phyloP scores from a whole-genome alignment of 2,113 vertebrate genomes.

The Raja brachyura region DNA sequence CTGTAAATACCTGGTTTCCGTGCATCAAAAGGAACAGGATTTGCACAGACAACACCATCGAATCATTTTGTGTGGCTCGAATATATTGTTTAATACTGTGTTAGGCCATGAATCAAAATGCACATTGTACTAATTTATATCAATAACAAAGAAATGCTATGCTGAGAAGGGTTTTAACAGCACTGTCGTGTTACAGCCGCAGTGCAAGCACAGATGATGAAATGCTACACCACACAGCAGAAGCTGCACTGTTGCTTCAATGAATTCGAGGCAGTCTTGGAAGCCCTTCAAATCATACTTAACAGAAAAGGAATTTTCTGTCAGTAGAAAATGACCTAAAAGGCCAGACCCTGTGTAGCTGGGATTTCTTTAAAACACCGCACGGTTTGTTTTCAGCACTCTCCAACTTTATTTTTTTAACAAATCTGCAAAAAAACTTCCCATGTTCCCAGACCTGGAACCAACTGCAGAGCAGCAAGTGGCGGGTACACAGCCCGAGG shows the following conservation, averaged over 20 bases:
- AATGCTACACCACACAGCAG: conserved; percentile 30
- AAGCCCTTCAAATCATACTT: conserved; percentile 28
- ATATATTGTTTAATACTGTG: conserved; percentile 1
- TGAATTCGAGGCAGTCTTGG: neutral
- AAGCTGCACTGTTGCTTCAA: conserved; percentile 19
- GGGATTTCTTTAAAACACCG: conserved; percentile 16
- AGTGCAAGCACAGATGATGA: conserved; percentile 18
- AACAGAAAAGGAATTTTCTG: conserved; percentile 32
- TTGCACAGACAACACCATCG: neutral
- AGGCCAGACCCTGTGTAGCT: neutral
- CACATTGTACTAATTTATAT: conserved; percentile 31
- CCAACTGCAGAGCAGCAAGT: neutral
- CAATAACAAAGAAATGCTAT: conserved; percentile 26
- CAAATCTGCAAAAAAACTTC: conserved; percentile 22
- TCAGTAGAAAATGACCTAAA: conserved; percentile 14
- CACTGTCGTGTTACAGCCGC: neutral
- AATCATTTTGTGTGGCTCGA: neutral
- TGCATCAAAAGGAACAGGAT: conserved; percentile 23
- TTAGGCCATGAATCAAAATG: conserved; percentile 16
- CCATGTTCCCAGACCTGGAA: neutral
- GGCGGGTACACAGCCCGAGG: neutral
- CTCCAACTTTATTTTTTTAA: conserved; percentile 19
- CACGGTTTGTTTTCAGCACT: neutral
- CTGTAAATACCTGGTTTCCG: neutral
- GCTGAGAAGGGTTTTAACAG: neutral